Evolutionary conservation across 2,797 vertebrate species (phyloP).

Genomic region (Myotis planiceps): DNA sequence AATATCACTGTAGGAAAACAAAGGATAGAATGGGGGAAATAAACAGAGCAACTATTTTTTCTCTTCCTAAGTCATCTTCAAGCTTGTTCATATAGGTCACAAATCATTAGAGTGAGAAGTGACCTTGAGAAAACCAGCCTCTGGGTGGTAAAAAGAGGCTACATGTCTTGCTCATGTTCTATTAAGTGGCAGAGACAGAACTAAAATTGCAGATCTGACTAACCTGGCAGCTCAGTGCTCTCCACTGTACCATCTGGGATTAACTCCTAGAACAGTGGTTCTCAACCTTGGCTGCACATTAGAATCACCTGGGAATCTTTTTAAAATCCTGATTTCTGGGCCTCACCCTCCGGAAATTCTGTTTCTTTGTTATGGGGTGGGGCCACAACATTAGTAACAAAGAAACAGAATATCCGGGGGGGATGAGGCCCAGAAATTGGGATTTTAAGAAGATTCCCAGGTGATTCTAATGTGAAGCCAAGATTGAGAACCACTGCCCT

Average conservation of each 20-base stretch:
- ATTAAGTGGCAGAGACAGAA: background rate
- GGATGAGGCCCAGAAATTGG: too few species aligned
- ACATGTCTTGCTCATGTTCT: background rate
- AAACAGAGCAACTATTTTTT: background rate
- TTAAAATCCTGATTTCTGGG: too few species aligned
- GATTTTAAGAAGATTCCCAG: too few species aligned
- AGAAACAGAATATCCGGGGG: too few species aligned
- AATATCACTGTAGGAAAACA: background rate
- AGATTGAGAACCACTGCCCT: too few species aligned
- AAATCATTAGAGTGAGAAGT: background rate
- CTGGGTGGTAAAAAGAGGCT: background rate
- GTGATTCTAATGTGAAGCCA: too few species aligned
- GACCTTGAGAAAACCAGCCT: background rate
- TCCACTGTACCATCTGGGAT: background rate
- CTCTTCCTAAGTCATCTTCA: background rate
- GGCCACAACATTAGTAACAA: too few species aligned
- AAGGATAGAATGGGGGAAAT: background rate
- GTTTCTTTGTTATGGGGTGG: too few species aligned
- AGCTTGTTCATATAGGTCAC: background rate
- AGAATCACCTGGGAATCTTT: too few species aligned
- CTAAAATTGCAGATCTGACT: background rate
- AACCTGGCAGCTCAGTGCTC: background rate
- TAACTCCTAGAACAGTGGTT: background rate
- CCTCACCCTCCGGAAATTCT: too few species aligned
- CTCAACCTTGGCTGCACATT: too few species aligned